phyloP scores from a whole-genome alignment of 2,113 vertebrate genomes.

The Rhinolophus ferrumequinum region DNA sequence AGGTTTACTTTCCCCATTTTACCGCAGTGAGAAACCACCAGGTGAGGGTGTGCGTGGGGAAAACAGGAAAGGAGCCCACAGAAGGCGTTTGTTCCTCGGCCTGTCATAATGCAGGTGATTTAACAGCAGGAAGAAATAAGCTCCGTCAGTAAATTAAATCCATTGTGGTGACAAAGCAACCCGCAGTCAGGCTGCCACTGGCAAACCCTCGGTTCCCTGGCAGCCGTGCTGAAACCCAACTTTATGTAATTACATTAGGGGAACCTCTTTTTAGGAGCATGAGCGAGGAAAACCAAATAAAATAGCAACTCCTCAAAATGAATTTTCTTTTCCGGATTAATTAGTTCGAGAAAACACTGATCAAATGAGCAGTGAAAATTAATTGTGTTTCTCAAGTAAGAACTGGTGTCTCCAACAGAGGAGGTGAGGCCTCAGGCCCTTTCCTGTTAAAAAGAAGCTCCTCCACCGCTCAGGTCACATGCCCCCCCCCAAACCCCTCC shows the following conservation, averaged over 20 bases:
- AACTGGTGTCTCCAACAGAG: background rate
- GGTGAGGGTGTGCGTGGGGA: background rate
- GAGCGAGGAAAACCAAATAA: slow-evolving; percentile 29
- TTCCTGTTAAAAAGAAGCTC: background rate
- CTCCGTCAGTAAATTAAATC: background rate
- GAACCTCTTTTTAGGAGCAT: background rate
- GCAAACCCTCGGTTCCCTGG: background rate
- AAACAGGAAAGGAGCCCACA: background rate
- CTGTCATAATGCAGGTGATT: background rate
- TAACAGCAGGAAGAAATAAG: slow-evolving; percentile 63
- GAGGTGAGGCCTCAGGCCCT: background rate
- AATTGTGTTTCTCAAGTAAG: slow-evolving; percentile 20
- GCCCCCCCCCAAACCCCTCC: background rate
- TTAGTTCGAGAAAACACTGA: slow-evolving; percentile 22
- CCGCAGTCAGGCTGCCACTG: background rate
- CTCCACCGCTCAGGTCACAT: background rate
- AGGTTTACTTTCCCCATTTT: background rate
- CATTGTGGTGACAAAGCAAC: background rate
- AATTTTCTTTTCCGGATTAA: background rate
- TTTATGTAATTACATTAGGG: slow-evolving; percentile 46
- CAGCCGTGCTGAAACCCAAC: background rate
- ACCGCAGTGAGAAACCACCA: background rate
- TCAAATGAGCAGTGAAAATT: background rate
- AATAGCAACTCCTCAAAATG: slow-evolving; percentile 15
- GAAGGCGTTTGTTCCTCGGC: background rate